Conservation (phyloP, 2,888 invertebrate genomes). For the Perdita meconis region DNA sequence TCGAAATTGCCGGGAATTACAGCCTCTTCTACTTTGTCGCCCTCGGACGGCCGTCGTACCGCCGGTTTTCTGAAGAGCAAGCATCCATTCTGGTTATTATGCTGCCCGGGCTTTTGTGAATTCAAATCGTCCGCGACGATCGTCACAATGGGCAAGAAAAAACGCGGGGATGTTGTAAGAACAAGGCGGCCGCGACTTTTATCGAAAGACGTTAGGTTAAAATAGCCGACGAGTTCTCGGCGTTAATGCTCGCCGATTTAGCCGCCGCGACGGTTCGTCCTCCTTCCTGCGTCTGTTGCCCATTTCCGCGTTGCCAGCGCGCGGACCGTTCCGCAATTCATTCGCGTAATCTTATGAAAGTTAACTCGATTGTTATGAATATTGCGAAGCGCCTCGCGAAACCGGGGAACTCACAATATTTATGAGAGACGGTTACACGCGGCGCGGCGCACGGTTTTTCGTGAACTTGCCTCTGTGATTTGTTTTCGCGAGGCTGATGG, state of each 20-base stretch:
- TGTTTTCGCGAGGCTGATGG: neutral
- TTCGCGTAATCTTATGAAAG: constrained; percentile 19
- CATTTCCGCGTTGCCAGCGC: neutral
- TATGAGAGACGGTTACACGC: neutral
- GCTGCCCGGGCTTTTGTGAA: constrained; percentile 34
- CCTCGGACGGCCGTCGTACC: constrained; percentile 6
- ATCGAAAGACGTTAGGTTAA: constrained; percentile 28
- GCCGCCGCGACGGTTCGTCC: no score
- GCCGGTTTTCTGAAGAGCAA: constrained; percentile 52
- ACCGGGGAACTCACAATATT: constrained; percentile 6
- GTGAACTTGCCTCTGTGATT: neutral
- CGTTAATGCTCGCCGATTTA: constrained; percentile 47
- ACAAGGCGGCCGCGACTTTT: constrained; percentile 37
- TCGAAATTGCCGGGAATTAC: constrained; percentile 69
- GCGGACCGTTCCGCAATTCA: constrained; percentile 5
- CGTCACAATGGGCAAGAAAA: constrained; percentile 38
- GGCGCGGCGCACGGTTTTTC: neutral
- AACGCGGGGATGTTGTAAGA: constrained; percentile 16
- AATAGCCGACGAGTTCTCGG: constrained; percentile 13
- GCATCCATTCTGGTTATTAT: constrained; percentile 68
- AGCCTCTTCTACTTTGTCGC: constrained; percentile 24
- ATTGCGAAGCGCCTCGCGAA: neutral
- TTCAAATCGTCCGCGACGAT: constrained; percentile 35
- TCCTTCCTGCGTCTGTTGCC: neutral
- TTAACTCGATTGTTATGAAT: constrained; percentile 20